Percentiles rank a stretch among this genome's conserved stretches.
These are phyloP conservation scores for Boloria euphrosyne DNA, from an alignment of 2,888 invertebrate genomes.

Conservation along the genomic window DNA sequence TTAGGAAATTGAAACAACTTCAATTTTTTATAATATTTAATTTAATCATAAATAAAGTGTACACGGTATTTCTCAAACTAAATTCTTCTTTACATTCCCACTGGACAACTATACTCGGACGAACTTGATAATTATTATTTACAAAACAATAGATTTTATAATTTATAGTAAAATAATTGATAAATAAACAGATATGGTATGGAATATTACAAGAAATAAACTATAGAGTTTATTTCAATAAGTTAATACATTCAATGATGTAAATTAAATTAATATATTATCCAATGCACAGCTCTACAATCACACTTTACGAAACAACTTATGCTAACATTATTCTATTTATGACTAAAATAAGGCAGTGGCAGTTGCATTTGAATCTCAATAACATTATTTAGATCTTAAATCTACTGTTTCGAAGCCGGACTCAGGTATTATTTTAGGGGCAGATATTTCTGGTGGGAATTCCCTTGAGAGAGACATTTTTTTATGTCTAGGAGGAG, in stretches of 20 bases:
- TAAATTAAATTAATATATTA: slow-evolving; percentile 14
- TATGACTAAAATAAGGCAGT: slow-evolving; percentile 52
- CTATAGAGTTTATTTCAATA: not conserved
- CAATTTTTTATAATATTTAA: slow-evolving; percentile 55
- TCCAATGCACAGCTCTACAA: slow-evolving; percentile 28
- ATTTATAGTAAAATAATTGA: not conserved
- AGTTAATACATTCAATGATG: not conserved
- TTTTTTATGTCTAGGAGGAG: slow-evolving; percentile 73
- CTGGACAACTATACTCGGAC: slow-evolving; percentile 17
- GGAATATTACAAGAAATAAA: not conserved
- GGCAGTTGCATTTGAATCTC: slow-evolving; percentile 37
- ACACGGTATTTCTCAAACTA: slow-evolving; percentile 17
- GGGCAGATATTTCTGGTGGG: slow-evolving; percentile 64
- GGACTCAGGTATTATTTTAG: slow-evolving; percentile 69
- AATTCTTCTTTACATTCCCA: slow-evolving; percentile 10
- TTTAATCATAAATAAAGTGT: slow-evolving; percentile 62
- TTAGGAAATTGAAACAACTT: slow-evolving; percentile 10
- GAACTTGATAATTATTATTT: not conserved
- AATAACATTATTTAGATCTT: slow-evolving; percentile 42
- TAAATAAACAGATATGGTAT: not conserved
- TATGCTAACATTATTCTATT: slow-evolving; percentile 38
- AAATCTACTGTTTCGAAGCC: slow-evolving; percentile 77
- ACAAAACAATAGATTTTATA: slow-evolving; percentile 4
- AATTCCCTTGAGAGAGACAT: slow-evolving; percentile 66
- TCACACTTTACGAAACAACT: slow-evolving; percentile 25